Evolutionary conservation across 2,888 invertebrate species (phyloP), one percentile per base, ranked within the genome.

Genomic region (Plebejus argus): DNA sequence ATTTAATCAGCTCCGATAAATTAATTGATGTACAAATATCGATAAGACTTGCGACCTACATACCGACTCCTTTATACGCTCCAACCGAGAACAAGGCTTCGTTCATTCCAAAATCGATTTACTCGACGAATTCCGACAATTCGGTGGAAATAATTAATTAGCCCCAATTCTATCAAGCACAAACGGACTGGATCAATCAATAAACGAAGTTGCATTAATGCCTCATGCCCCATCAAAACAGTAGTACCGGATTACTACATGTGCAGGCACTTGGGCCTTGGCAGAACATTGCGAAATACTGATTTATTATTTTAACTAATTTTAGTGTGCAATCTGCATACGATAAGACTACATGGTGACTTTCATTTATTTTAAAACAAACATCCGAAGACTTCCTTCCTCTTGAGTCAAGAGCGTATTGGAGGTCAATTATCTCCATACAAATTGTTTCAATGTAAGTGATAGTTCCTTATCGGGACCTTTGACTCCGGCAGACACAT

Each of bases 21-120:
- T 70, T 61, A 28, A 70, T 70, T 70, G 58, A 20, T 58, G 58
- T 70, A 70, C 70, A 70, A 70, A 70, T 33, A 70, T 70, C 12
- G 70, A 70, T 70, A 70, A 70, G 6, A 23, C 70, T 12, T 2
- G n/a, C 20, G 58, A 20, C 58, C 20, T 58, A 58, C 58, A 58
- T 58, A 8, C 58, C 58, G 20, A 20, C 20, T 20, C 58, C 58
- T 58, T n/a, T n/a, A n/a, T 20, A 18, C n/a, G 4, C 49, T 49
- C 49, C 53, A 53, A 53, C 18, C 18, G 1, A 53, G 53, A 53
- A n/a, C 58, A 58, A 20, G 58, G 58, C 20, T 58, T 20, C 20
- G 20, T 58, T 58, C 20, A n/a, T 20, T 20, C 58, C 7, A n/a
- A 20, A 58, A 58, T 58, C 20, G 53, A 53, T 53, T 45, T 18